Percentiles rank a stretch among this genome's conserved stretches.
Conservation (phyloP, 2,797 vertebrate genomes). For the Dicrostonyx torquatus region DNA sequence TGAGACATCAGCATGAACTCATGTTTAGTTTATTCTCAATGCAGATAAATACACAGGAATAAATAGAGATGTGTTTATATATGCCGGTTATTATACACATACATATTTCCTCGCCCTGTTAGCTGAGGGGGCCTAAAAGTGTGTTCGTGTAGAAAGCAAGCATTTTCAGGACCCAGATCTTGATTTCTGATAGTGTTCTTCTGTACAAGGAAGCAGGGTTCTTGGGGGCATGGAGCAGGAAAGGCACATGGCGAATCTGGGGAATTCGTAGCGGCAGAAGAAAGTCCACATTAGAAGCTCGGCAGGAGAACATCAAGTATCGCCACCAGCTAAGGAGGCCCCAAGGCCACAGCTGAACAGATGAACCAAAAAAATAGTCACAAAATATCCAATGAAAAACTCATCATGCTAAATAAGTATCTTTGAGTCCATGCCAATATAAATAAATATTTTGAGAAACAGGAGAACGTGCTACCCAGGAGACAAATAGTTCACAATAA, state of each 20-base stretch:
- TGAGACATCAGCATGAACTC: conserved; percentile 6
- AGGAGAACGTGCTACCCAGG: neutral
- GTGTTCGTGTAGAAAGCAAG: neutral
- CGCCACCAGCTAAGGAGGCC: neutral
- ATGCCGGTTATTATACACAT: neutral
- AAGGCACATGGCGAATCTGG: neutral
- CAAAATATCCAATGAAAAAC: neutral
- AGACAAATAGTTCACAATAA: neutral
- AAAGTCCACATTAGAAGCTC: neutral
- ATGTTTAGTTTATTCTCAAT: conserved; percentile 8
- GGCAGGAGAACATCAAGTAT: neutral
- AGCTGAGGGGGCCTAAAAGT: neutral
- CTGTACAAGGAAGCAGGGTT: neutral
- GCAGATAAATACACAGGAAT: neutral
- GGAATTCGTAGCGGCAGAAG: neutral
- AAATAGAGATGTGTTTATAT: neutral
- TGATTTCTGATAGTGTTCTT: neutral
- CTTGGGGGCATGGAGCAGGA: neutral
- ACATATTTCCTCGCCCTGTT: neutral
- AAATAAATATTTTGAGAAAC: neutral
- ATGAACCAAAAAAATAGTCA: neutral
- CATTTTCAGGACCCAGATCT: neutral
- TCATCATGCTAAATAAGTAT: neutral
- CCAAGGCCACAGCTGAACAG: neutral
- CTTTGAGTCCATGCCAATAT: neutral